A percentile compares a stretch with the other conserved stretches of the same genome.
Evolutionary conservation across 2,113 vertebrate genomes (phyloP).

Genomic region (Sebastes fasciatus): DNA sequence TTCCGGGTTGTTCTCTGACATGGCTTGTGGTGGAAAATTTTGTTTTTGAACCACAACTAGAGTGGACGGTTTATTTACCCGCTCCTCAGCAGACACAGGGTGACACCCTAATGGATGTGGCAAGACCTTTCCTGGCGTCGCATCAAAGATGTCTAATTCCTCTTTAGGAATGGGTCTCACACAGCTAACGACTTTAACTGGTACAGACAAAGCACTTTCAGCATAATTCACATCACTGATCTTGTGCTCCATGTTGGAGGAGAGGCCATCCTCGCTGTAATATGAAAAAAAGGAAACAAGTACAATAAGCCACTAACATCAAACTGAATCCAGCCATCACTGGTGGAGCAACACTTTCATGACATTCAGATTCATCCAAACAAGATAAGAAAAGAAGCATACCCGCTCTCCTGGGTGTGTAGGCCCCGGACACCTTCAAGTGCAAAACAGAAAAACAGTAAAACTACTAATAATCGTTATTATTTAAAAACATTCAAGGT

Average conservation of each 20-base stretch:
- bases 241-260: constrained; percentile 38
- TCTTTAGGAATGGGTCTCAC: constrained; percentile 21
- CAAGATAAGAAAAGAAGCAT: neutral
- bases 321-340: neutral
- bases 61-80: rapidly evolving
- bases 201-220: neutral
- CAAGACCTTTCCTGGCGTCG: rapidly evolving
- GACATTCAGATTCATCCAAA: neutral
- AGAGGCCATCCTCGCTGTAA: constrained; percentile 48
- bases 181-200: neutral
- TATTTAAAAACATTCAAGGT: neutral
- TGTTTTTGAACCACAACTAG: neutral
- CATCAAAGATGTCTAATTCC: rapidly evolving
- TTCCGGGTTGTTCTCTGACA: neutral
- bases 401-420: constrained; percentile 64
- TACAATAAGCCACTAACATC: neutral
- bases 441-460: constrained; percentile 3
- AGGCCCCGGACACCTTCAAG: constrained; percentile 6
- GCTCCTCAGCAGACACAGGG: rapidly evolving
- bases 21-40: neutral
- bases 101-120: too few species aligned
- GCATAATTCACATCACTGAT: neutral
- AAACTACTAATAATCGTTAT: neutral
- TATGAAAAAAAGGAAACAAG: neutral
- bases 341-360: neutral